Base-by-base conservation (phyloP, 2,113 vertebrate species). In the Aspidoscelis tigris region DNA sequence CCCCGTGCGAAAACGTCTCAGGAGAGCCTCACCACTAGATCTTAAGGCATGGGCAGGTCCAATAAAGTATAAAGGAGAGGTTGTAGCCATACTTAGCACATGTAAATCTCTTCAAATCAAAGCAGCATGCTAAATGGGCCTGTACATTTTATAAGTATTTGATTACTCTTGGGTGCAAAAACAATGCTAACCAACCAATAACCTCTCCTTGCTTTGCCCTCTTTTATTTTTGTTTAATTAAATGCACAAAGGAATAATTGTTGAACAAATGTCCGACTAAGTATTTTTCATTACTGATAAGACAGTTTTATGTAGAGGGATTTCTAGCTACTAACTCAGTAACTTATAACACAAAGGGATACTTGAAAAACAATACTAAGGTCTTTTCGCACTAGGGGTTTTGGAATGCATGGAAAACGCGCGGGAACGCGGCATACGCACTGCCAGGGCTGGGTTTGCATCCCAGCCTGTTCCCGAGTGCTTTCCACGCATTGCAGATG, bases 11-110 rank as follows among this genome's bases (percentile, higher is more conserved):
- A n/a, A n/a, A n/a, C n/a, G n/a, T n/a, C n/a, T n/a, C n/a, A 33
- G 33, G 33, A 33, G 33, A 33, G 33, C 33, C 33, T 33, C 33
- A 33, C 33, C 33, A 33, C 33, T 33, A 33, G 33, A 33, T 33
- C 33, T 33, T 33, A 33, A 33, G 33, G 33, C 33, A 33, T 33
- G 33, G 33, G 33, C 33, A 33, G 33, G 33, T 33, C 94, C 89
- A 65, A 84, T 90, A 96, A 96, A 96, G 95, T 95, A 93, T 94
- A 96, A 87, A 91, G 92, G 92, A 96, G 96, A 96, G 33, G 96
- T 95, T 96, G 95, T 95, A 95, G 95, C 89, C 94, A 93, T 87
- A 90, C 89, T 95, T 95, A 94, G 85, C 94, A 91, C 95, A 87
- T 92, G 95, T 86, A 92, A 95, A 95, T 95, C 91, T 94, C 93